Conservation (phyloP, 2,888 invertebrate species). For the Oxyscelio sp. region DNA sequence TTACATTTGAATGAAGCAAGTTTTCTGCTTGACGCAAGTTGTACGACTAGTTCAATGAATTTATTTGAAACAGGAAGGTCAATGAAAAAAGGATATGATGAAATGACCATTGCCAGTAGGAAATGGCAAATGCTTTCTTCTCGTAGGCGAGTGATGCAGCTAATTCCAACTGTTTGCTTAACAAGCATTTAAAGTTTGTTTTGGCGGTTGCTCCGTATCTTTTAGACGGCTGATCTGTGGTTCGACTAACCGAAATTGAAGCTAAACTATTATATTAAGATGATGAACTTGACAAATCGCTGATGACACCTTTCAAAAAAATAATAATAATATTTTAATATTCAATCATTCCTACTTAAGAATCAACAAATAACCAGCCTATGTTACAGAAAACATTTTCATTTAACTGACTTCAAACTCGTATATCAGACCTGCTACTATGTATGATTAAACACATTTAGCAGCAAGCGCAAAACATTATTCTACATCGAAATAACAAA, state of each 20-base stretch:
- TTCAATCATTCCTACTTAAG: slow-evolving; percentile 25
- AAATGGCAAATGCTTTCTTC: slow-evolving; percentile 81
- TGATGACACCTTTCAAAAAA: slow-evolving; percentile 55
- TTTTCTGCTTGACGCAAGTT: slow-evolving; percentile 14
- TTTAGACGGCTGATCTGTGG: slow-evolving; percentile 88
- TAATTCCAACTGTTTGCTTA: slow-evolving; percentile 88
- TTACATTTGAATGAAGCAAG: background rate
- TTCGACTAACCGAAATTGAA: slow-evolving; percentile 86
- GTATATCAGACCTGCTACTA: no score
- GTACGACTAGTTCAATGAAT: slow-evolving; percentile 35
- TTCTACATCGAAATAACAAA: no score
- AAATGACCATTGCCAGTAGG: slow-evolving; percentile 82
- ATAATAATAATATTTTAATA: slow-evolving; percentile 52
- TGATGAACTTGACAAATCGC: slow-evolving; percentile 71
- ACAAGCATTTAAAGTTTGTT: slow-evolving; percentile 88
- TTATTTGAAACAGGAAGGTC: slow-evolving; percentile 60
- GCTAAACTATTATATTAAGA: slow-evolving; percentile 74
- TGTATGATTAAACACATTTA: no score
- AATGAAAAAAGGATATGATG: slow-evolving; percentile 59
- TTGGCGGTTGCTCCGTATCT: slow-evolving; percentile 88
- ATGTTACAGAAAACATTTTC: background rate
- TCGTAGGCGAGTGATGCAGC: slow-evolving; percentile 84
- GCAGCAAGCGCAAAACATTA: no score
- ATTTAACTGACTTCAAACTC: no score
- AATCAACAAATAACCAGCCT: slow-evolving; percentile 8